Percentiles rank a stretch among this genome's conserved stretches.
Conservation (phyloP, 1,140 invertebrate genomes). For the Mamestra configurata region DNA sequence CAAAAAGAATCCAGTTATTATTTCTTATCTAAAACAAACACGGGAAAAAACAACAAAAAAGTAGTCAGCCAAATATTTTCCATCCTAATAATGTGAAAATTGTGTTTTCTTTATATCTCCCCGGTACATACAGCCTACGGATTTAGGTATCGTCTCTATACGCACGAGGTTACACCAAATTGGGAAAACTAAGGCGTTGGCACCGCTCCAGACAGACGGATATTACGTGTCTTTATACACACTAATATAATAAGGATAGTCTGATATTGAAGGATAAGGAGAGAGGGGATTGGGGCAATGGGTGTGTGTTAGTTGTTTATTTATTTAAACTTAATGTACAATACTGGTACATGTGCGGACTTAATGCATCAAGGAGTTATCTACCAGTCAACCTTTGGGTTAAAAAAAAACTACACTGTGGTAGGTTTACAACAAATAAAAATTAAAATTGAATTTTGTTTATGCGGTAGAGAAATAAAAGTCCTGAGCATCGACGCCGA, state of each 20-base stretch:
- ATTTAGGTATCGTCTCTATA: conserved; percentile 36
- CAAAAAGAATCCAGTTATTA: conserved; percentile 5
- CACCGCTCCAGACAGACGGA: conserved; percentile 6
- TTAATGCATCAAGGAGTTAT: too few relatives aligned
- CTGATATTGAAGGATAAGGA: conserved; percentile 35
- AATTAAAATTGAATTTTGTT: too few relatives aligned
- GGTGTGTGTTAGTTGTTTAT: conserved; percentile 15
- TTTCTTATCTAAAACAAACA: background rate
- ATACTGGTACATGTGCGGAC: too few relatives aligned
- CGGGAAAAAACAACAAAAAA: background rate
- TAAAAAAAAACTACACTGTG: too few relatives aligned
- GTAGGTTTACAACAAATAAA: too few relatives aligned
- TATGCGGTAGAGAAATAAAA: too few relatives aligned
- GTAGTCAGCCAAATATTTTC: background rate
- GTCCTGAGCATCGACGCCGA: too few relatives aligned
- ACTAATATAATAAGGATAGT: conserved; percentile 19
- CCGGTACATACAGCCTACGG: conserved; percentile 15
- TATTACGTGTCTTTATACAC: conserved; percentile 37
- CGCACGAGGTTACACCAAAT: conserved; percentile 16
- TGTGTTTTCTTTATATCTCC: conserved; percentile 26
- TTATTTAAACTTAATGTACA: too few relatives aligned
- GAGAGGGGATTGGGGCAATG: conserved; percentile 12
- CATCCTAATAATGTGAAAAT: conserved; percentile 24
- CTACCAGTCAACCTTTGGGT: too few relatives aligned
- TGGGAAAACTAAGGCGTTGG: conserved; percentile 33